Evolutionary conservation across 2,113 vertebrate genomes (phyloP), one percentile per base, ranked within the genome.

Genomic region (Gobiocypris rarus): DNA sequence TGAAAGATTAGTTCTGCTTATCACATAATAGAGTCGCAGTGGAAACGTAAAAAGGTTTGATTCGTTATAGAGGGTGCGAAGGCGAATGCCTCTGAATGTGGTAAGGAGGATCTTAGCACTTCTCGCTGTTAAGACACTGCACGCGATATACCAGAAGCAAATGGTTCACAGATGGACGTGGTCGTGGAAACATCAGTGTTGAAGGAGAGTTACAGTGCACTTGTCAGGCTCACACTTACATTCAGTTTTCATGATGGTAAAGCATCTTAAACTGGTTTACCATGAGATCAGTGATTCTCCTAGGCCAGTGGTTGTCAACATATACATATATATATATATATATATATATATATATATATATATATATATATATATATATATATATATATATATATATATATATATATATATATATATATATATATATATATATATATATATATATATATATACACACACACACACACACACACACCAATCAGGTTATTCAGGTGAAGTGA

Each of bases 151-250:
- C 69, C 69, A 71, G 38, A 24, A 6, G 22, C 69, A 43, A 71
- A 71, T 71, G 69, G 38, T 43, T 71, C 69, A 71, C 69, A 71
- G 69, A 71, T 71, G 69, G 69, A 71, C 69, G 22, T 71, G 69
- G 38, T 71, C 38, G n/a, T 71, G 69, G 41, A 71, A 24, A 71
- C 22, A 24, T 43, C 38, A 71, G 22, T 71, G 22, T 19, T 43
- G 38, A 45, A 24, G 69, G 69, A 73, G 67, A 70, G 34, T 22
- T 38, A 69, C 28, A 0, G 67, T 45, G 22, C 69, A 71, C 69
- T 71, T 71, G 69, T 71, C 69, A 71, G 38, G 38, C 34, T 24
- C 38, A 71, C 69, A 24, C 67, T 70, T 43, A 1, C 9, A 43
- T 70, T 13, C 41, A 24, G 69, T 24, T 45, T 14, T 71, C 10